Conservation (phyloP, 2,888 invertebrate species). For the Nomada ruficornis region DNA sequence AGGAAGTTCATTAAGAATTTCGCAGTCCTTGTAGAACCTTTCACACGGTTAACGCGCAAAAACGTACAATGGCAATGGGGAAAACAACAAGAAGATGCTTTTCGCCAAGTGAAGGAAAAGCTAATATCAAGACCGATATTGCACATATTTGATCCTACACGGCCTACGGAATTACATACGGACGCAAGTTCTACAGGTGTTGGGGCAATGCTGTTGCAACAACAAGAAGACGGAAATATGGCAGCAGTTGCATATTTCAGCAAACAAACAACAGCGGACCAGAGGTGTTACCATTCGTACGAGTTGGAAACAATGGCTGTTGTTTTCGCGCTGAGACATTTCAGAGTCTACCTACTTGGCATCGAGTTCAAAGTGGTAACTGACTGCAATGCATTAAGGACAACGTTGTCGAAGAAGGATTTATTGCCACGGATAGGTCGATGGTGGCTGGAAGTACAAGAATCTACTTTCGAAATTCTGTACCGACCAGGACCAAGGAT, state of each 20-base stretch:
- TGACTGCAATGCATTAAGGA: constrained; percentile 17
- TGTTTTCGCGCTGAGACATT: constrained; percentile 3
- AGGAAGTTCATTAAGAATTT: constrained; percentile 5
- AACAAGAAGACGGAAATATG: constrained; percentile 4
- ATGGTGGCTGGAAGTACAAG: constrained; percentile 35
- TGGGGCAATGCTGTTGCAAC: background rate
- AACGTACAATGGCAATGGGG: constrained; percentile 11
- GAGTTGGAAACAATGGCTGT: constrained; percentile 1
- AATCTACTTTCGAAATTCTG: constrained; percentile 19
- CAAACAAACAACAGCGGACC: constrained; percentile 23
- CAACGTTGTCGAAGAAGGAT: constrained; percentile 11
- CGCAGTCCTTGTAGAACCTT: background rate
- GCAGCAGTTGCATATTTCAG: constrained; percentile 16
- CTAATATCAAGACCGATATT: background rate
- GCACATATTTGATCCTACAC: background rate
- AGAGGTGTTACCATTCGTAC: constrained; percentile 28
- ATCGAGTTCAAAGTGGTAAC: constrained; percentile 20
- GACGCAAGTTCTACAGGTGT: background rate
- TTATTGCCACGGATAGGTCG: constrained; percentile 5
- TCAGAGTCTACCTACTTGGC: background rate
- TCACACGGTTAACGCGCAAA: constrained; percentile 11
- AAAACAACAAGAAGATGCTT: background rate
- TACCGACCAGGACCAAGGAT: constrained; percentile 13
- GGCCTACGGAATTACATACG: background rate
- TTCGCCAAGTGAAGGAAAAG: background rate